Conservation (phyloP, 2,797 vertebrate species). For the Sebastes matsubarae region DNA sequence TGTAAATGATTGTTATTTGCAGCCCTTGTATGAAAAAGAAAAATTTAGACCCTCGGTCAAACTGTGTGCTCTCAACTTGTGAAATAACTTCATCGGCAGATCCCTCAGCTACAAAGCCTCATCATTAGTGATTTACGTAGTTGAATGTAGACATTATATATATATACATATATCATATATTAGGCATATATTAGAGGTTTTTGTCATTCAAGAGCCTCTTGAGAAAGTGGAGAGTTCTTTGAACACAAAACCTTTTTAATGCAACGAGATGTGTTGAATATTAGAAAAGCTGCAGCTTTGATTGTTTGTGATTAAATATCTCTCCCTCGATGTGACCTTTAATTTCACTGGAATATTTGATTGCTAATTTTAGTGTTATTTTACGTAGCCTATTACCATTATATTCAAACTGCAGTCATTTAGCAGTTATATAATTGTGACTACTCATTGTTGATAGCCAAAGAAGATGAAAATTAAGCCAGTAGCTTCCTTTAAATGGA, state of each 20-base stretch:
- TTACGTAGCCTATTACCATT: neutral
- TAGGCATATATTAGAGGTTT: neutral
- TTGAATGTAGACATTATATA: neutral
- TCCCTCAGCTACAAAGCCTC: neutral
- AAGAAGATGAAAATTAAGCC: neutral
- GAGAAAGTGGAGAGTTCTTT: neutral
- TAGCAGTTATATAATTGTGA: neutral
- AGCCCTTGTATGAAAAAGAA: neutral
- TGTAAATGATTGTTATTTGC: no score
- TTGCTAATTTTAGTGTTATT: neutral
- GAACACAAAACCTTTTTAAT: neutral
- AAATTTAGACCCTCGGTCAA: neutral
- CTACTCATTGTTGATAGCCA: neutral
- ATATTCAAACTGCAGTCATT: neutral
- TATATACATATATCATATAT: no score
- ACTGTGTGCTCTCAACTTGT: neutral
- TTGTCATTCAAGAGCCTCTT: constrained; percentile 14
- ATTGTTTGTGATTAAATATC: neutral
- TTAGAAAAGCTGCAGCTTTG: neutral
- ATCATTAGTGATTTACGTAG: constrained; percentile 23
- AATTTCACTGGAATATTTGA: neutral
- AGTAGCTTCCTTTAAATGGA: neutral
- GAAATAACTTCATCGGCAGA: constrained; percentile 1
- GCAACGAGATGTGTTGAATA: neutral
- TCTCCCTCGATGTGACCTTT: neutral